Evolutionary conservation across 2,797 vertebrate species (phyloP).

Genomic region (Anas capensis): DNA sequence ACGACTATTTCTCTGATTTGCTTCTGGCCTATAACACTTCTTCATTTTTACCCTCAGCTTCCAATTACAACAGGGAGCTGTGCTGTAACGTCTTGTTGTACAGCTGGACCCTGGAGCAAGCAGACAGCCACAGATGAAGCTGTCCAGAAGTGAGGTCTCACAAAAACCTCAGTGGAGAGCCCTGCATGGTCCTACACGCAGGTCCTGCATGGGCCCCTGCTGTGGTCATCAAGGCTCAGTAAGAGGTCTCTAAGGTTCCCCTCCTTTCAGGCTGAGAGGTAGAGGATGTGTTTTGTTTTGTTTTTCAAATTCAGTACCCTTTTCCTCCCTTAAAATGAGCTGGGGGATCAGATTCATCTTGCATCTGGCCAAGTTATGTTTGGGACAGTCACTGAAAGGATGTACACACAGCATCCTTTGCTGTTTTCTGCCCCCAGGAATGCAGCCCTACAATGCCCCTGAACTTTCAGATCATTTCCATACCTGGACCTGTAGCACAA

Average conservation of each 20-base stretch:
- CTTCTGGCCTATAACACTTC: not conserved
- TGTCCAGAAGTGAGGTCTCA: not conserved
- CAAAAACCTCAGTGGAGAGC: not conserved
- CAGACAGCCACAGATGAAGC: not conserved
- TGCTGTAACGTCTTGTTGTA: not conserved
- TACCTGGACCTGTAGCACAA: not conserved
- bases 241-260: not conserved
- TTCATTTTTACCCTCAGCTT: not conserved
- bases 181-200: too few relatives aligned
- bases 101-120: not conserved
- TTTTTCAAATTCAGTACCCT: not conserved
- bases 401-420: not conserved
- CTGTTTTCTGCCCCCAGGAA: not conserved
- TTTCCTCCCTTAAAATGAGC: not conserved
- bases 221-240: not conserved
- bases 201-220: too few relatives aligned
- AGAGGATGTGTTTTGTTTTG: not conserved
- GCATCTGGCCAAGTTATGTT: accelerated
- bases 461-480: not conserved
- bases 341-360: not conserved
- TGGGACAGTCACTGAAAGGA: not conserved
- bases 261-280: not conserved
- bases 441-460: accelerated
- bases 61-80: accelerated
- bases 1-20: accelerated